Conservation (phyloP, 1,140 invertebrate genomes). For the Yoshiicerus persimilis region DNA sequence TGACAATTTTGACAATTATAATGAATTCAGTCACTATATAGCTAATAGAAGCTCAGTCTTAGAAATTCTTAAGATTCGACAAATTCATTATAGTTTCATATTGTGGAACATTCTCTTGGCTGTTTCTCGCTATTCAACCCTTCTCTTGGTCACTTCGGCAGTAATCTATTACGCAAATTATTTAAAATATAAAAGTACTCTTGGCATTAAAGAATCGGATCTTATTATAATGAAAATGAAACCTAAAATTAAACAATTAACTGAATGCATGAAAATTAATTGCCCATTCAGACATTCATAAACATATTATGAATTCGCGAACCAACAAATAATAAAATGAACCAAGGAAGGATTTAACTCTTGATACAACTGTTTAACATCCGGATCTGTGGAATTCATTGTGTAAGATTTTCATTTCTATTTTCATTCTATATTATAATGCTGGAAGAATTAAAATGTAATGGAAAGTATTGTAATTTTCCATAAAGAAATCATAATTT, state of each 20-base stretch:
- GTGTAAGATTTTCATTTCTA: too few species aligned
- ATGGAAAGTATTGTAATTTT: too few species aligned
- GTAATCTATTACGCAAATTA: not conserved
- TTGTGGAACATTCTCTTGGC: not conserved
- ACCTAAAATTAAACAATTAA: not conserved
- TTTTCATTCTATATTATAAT: too few species aligned
- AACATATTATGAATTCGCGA: too few species aligned
- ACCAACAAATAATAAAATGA: not conserved
- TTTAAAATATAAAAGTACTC: not conserved
- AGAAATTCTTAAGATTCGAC: too few species aligned
- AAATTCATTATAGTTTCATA: not conserved
- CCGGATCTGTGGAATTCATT: not conserved
- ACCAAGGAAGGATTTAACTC: not conserved
- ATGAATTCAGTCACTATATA: too few species aligned
- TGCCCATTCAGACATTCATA: too few species aligned
- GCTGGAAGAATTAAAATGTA: too few species aligned
- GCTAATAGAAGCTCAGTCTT: too few species aligned
- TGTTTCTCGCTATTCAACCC: not conserved
- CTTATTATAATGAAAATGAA: not conserved
- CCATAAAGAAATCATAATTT: too few species aligned
- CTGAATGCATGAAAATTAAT: not conserved
- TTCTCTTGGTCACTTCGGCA: not conserved
- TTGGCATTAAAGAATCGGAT: not conserved
- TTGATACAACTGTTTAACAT: not conserved
- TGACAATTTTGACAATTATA: too few species aligned